phyloP scores from a whole-genome alignment of 2,113 vertebrate species.

The Erinaceus europaeus region DNA sequence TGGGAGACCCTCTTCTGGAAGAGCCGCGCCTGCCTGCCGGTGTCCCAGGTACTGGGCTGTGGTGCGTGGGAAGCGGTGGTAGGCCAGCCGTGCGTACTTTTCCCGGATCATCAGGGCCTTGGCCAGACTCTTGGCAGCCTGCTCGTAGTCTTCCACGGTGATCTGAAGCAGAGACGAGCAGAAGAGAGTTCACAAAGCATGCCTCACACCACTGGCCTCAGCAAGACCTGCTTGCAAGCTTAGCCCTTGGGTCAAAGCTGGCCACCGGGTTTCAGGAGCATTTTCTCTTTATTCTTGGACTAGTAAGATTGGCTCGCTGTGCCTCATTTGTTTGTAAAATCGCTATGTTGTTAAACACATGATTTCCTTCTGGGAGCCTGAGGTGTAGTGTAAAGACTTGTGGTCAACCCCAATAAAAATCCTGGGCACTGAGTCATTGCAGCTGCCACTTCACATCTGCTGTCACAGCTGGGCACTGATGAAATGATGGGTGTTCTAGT shows the following conservation, averaged over 20 bases:
- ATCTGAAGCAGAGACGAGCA: conserved; percentile 81
- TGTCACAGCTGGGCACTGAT: neutral
- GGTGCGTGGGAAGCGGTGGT: conserved; percentile 92
- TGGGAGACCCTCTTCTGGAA: conserved; percentile 91
- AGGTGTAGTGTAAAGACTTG: neutral
- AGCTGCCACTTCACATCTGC: neutral
- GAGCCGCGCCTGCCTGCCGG: conserved; percentile 74
- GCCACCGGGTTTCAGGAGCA: neutral
- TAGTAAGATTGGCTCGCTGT: neutral
- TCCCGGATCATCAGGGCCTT: conserved; percentile 93
- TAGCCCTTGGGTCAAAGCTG: neutral
- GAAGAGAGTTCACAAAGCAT: neutral
- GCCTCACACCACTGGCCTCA: neutral
- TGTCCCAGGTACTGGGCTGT: conserved; percentile 88
- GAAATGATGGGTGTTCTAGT: neutral
- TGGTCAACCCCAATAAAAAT: neutral
- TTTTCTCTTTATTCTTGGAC: neutral
- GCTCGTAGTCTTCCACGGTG: conserved; percentile 96
- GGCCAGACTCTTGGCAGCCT: conserved; percentile 90
- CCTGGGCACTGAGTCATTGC: neutral
- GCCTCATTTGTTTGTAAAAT: neutral
- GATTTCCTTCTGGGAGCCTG: neutral
- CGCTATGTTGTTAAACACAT: neutral
- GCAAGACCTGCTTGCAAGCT: neutral
- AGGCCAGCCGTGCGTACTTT: conserved; percentile 93